Conservation (phyloP, 2,797 vertebrate species). For the Brachyrhaphis roseni region DNA sequence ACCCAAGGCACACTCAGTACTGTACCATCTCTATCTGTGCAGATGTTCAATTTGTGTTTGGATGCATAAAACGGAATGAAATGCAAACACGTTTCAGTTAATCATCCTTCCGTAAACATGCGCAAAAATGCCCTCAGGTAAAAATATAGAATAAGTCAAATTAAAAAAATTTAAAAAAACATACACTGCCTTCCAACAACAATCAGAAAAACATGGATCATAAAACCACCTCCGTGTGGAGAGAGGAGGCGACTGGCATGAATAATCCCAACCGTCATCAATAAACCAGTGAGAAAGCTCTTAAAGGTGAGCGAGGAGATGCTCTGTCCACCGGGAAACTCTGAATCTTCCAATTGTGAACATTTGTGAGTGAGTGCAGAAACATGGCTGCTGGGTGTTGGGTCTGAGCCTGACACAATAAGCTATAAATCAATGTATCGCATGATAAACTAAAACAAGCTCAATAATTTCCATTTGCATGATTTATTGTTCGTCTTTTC, state of each 20-base stretch:
- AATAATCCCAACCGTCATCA: constrained; percentile 68
- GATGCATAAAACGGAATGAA: background rate
- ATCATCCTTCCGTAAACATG: background rate
- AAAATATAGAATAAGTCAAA: background rate
- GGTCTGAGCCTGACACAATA: background rate
- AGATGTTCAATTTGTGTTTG: background rate
- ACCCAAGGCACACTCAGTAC: background rate
- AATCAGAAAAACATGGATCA: constrained; percentile 18
- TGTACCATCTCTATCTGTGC: background rate
- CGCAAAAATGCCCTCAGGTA: background rate
- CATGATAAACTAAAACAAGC: no score
- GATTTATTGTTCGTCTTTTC: no score
- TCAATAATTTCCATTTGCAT: no score
- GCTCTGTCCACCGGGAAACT: constrained; percentile 48
- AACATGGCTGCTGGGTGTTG: background rate
- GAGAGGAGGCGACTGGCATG: constrained; percentile 42
- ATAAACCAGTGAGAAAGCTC: constrained; percentile 60
- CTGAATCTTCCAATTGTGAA: constrained; percentile 47
- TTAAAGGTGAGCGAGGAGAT: constrained; percentile 55
- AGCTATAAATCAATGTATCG: no score
- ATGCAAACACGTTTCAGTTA: background rate
- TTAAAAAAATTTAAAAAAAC: background rate
- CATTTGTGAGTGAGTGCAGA: constrained; percentile 26
- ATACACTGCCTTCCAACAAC: constrained; percentile 25
- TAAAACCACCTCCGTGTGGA: constrained; percentile 28